Base-by-base conservation (phyloP, 2,888 invertebrate species). In the Chaetogeoica ovagalla region DNA sequence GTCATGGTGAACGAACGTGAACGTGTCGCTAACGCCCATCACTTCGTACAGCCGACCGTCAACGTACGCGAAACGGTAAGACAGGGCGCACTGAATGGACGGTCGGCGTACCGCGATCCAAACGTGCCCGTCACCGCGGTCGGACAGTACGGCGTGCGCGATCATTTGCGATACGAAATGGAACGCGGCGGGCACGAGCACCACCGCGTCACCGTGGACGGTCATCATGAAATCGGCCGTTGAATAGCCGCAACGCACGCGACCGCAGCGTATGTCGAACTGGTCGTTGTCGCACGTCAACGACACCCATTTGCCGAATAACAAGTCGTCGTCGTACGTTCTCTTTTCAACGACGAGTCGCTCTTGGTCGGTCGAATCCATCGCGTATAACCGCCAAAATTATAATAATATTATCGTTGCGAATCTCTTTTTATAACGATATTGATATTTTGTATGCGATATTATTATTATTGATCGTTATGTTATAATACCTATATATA, bases 61-160 rank as follows among this genome's bases (percentile, higher is more conserved):
- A 23, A 66, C 66, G n/a, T 75, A 75, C 57, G 75, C 75, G 66
- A 75, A 75, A 57, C 39, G 57, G 57, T 75, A 75, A 13, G 66
- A 43, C 5, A 57, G 43, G 13, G 23, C 19, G 43, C 75, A 75
- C 39, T 57, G 75, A 17, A 75, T n/a, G 9, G 66, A 57, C 57
- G 9, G 23, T 2, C 75, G 66, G 17, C 43, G 75, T 19, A 75
- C 23, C 19, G 19, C 23, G 19, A 75, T n/a, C n/a, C 66, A 57
- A 19, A 57, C 19, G 43, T 21, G 66, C 4, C 66, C 66, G 39
- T 21, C 23, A 5, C 11, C 13, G 11, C 39, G 7, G 57, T 6
- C 21, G 39, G 63, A n/a, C 37, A 75, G 8, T 1, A 59, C 57
- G 43, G 39, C 23, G 43, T 66, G 66, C 57, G 75, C 66, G 66